Base-by-base conservation (phyloP, 2,113 vertebrate genomes). In the Erinaceus europaeus region DNA sequence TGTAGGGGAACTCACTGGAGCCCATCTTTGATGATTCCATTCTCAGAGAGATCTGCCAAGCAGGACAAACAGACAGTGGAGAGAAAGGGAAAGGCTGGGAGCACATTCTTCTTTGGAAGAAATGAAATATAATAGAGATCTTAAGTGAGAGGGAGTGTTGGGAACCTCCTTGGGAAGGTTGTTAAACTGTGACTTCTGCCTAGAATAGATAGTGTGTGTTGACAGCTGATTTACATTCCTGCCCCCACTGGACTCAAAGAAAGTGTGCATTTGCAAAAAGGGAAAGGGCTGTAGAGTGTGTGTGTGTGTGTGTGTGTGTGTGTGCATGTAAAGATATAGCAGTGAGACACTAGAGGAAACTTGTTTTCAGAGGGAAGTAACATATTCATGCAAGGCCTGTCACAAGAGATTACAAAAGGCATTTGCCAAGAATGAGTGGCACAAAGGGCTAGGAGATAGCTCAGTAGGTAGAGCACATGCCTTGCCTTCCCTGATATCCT, bases 351-450 rank as follows among this genome's bases (percentile, higher is more conserved):
- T 88, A 88, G 90, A 62, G 79, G 82, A 84, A 90, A 91, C 46
- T 81, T 2, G 5, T 91, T 86, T 89, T 90, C 88, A 93, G 38
- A 94, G 95, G 93, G 96, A 96, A 96, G 95, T 95, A 76, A 79
- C 69, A 74, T 91, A 93, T 42, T 89, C 76, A 32, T 34, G 38
- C 79, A 72, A 50, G 1, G 11, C 4, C 5, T 88, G 38, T 93
- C 95, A 87, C 92, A 94, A 94, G 12, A 23, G 68, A 71, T 88
- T 75, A 83, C 92, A 86, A 89, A 94, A 92, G 61, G 32, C 57
- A 1, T 87, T 74, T 92, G 44, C 36, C 68, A 71, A 78, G 52
- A 61, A n/a, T n/a, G n/a, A n/a, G n/a, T n/a, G n/a, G n/a, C n/a
- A n/a, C n/a, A n/a, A n/a, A n/a, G n/a, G n/a, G n/a, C n/a, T n/a